These are phyloP conservation scores for Globia sparganii DNA, from an alignment of 2,888 invertebrate species.

Conservation along the genomic window DNA sequence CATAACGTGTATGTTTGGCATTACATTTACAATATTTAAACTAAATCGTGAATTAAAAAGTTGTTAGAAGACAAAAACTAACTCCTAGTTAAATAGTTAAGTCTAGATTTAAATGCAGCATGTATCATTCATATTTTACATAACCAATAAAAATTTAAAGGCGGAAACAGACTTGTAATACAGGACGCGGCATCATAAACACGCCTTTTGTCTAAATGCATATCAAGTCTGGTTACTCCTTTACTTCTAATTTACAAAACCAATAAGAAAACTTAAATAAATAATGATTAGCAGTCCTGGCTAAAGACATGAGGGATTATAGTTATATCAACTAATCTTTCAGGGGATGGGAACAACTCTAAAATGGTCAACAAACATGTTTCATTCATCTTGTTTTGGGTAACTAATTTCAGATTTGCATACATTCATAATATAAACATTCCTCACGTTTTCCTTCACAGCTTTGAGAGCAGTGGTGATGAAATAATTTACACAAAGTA, in stretches of 20 bases:
- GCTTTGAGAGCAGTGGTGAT: too few relatives aligned
- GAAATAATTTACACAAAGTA: too few relatives aligned
- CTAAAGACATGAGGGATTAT: not conserved
- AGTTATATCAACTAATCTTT: too few relatives aligned
- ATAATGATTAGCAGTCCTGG: not conserved
- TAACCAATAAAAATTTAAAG: constrained; percentile 14
- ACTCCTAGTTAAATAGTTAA: constrained; percentile 38
- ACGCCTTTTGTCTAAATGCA: not conserved
- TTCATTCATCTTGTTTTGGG: not conserved
- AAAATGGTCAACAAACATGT: not conserved
- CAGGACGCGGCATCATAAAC: not conserved
- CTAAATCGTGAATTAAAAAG: constrained; percentile 47
- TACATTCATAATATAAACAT: too few relatives aligned
- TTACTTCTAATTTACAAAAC: constrained; percentile 1
- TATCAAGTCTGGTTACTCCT: not conserved
- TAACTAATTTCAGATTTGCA: not conserved
- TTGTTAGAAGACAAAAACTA: constrained; percentile 55
- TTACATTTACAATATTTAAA: constrained; percentile 58
- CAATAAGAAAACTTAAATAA: constrained; percentile 17
- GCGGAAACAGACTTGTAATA: not conserved
- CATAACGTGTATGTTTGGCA: constrained; percentile 62
- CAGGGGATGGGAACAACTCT: not conserved
- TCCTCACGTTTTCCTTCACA: too few relatives aligned
- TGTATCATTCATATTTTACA: constrained; percentile 33
- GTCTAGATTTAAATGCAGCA: constrained; percentile 65